These are phyloP conservation scores for Poeciliopsis paucimaculata DNA, from an alignment of 2,797 vertebrate genomes.

Conservation along the genomic window DNA sequence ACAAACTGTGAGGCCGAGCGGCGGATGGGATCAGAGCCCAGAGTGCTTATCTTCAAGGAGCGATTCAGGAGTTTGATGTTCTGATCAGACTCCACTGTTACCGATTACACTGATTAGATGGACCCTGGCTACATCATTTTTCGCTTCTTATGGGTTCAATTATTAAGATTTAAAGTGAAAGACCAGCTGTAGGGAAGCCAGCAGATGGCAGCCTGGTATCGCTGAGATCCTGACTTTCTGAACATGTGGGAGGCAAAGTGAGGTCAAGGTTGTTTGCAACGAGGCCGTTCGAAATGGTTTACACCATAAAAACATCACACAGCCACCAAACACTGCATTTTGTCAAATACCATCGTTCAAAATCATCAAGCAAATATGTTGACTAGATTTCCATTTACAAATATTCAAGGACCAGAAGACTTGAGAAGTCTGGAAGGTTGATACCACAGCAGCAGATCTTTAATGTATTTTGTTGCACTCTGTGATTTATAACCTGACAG, in stretches of 20 bases:
- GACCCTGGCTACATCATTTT: not conserved
- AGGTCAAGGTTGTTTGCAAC: too few species aligned
- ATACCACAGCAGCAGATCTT: too few species aligned
- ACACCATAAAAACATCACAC: too few species aligned
- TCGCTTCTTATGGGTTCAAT: not conserved
- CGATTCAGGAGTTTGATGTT: not conserved
- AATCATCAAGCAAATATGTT: too few species aligned
- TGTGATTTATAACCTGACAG: too few species aligned
- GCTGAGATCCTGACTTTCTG: not conserved
- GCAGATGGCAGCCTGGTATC: slow-evolving; percentile 23
- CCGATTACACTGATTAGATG: slow-evolving; percentile 4
- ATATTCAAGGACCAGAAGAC: too few species aligned
- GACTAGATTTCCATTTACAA: too few species aligned
- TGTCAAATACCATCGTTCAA: too few species aligned
- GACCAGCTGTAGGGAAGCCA: slow-evolving; percentile 8
- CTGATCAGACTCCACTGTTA: not conserved
- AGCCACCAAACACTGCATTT: too few species aligned
- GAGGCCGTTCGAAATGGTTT: too few species aligned
- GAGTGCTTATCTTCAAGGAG: not conserved
- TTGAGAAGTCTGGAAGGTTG: too few species aligned
- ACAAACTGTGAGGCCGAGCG: slow-evolving; percentile 23
- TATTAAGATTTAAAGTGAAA: not conserved
- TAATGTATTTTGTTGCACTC: too few species aligned
- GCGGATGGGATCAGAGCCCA: not conserved
- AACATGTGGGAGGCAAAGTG: not conserved